Evolutionary conservation across 2,797 vertebrate genomes (phyloP), one percentile per base, ranked within the genome.

Genomic region (Emys orbicularis): DNA sequence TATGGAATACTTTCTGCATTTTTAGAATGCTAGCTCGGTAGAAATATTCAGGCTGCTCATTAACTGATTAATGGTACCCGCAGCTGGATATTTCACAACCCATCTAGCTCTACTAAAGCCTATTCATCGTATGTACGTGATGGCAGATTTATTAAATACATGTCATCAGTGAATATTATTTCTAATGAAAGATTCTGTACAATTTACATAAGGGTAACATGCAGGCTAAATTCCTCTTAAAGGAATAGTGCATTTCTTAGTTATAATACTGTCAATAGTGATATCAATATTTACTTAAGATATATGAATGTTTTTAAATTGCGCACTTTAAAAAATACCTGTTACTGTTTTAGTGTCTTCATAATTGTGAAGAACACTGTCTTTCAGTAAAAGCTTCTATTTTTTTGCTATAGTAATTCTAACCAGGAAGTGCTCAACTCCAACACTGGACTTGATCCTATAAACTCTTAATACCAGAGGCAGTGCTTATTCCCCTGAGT

Each of bases 121-220:
- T 93, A 15, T 88, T 92, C 92, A 90, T 94, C 80, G 83, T 18
- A 11, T 80, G 85, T 95, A 93, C 87, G 47, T 89, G 59, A 94
- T 61, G 79, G 82, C 81, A 16, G 68, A 89, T 79, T 79, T 44
- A 37, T 83, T 91, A 83, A 87, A 83, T 47, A 88, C 94, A 90
- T 90, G 77, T 57, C 90, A 94, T 85, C 12, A 61, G 13, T 59
- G 29, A 59, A 31, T 34, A 65, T 65, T n/a, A n/a, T n/a, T 65
- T 65, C 61, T 61, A 94, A 94, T 81, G 56, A 83, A 41, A 80
- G 16, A 19, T 53, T 89, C 44, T 59, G 79, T 84, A 88, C 1
- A 79, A 92, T 4, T 85, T 25, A 91, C 31, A 90, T 16, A 77
- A 80, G 29, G 31, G 6, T 91, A 86, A 85, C 25, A 93, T 52